Evolutionary conservation across 1,140 invertebrate species (phyloP), one percentile per base, ranked within the genome.

Genomic region (Drosophila pruinosa): DNA sequence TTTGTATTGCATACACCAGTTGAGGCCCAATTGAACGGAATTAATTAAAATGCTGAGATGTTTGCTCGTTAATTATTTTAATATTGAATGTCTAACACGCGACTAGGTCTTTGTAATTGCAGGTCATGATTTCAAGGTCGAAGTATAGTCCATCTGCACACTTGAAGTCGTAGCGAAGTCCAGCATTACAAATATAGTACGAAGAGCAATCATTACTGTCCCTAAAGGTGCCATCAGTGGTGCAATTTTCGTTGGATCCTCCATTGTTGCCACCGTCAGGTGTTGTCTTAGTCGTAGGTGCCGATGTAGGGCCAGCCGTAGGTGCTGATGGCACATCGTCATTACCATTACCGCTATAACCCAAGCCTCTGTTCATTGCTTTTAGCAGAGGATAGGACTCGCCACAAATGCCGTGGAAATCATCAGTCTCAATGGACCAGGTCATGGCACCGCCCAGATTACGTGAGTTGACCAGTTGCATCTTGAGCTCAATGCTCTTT

Each of bases 381-480:
- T 82, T 89, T 79, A 75, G 92, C 86, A 63, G 92, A 61, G 70
- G 92, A 90, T 93, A 93, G 91, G 38, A 89, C 89, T 82, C 90
- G 57, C 82, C 91, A 72, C 95, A 96, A 4, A 93, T 92, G 0
- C 95, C 95, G 4, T 91, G 92, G 89, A 96, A 96, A 83, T 96
- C 95, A 56, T 96, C 95, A 0, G 94, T 95, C 78, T 96, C 95
- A 36, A 96, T 94, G 38, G 95, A 95, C 96, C 96, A 97, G 6
- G 96, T 93, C 95, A 97, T 96, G 0, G 95, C 93, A 2, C 96
- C 96, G 0, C 93, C 95, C 4, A 97, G 78, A 4, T 93, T 93
- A 57, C 94, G 58, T 0, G 86, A 77, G 12, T 83, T 71, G 2
- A 91, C 78, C 22, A 83, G 59, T 15, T 90, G 52, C 73, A 88